A percentile compares a stretch with the other conserved stretches of the same genome.
Conservation (phyloP, 2,797 vertebrate genomes). For the Octomys mimax region DNA sequence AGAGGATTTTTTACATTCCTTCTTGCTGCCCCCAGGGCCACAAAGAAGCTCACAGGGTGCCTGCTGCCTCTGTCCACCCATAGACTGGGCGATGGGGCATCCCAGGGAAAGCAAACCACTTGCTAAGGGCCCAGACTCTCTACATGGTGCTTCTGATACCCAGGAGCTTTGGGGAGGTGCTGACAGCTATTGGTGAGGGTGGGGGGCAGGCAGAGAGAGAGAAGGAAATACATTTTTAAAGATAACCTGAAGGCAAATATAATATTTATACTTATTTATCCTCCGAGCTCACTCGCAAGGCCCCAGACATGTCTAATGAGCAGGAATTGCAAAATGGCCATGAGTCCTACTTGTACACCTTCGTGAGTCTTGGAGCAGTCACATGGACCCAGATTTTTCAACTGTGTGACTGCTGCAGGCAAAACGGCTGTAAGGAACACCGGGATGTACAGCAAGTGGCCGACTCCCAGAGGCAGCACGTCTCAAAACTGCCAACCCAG, state of each 20-base stretch:
- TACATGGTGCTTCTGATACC: constrained; percentile 70
- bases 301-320: constrained; percentile 93
- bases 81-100: neutral
- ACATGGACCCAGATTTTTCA: constrained; percentile 89
- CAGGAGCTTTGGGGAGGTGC: constrained; percentile 83
- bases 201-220: constrained; percentile 76
- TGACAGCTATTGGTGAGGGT: constrained; percentile 81
- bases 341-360: constrained; percentile 87
- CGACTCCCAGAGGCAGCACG: constrained; percentile 86
- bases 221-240: constrained; percentile 93
- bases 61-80: constrained; percentile 33
- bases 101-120: constrained; percentile 7
- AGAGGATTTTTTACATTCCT: neutral
- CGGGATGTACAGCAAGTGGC: constrained; percentile 81
- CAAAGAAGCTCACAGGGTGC: neutral
- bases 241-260: constrained; percentile 94
- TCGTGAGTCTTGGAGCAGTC: constrained; percentile 88
- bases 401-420: constrained; percentile 90
- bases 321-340: constrained; percentile 91
- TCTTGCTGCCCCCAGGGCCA: neutral
- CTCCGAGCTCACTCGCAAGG: constrained; percentile 90
- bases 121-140: constrained; percentile 34
- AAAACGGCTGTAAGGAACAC: constrained; percentile 88
- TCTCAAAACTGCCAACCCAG: constrained; percentile 87
- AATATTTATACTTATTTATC: constrained; percentile 95